These are phyloP conservation scores for Benitochromis conjunctus DNA, from an alignment of 2,113 vertebrate genomes.

Conservation along the genomic window DNA sequence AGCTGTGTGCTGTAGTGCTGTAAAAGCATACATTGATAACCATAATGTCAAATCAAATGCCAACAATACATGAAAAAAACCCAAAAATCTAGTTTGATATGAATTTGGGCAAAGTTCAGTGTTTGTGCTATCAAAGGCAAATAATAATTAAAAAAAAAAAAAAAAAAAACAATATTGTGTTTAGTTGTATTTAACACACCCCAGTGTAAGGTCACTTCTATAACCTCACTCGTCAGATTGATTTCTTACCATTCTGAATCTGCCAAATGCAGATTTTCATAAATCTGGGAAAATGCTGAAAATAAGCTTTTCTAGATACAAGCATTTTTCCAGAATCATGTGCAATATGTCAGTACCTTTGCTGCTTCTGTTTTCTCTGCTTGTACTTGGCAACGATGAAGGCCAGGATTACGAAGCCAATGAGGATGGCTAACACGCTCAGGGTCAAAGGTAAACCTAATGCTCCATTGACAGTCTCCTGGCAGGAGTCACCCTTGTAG, in stretches of 20 bases:
- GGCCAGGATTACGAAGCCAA: constrained; percentile 61
- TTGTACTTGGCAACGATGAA: constrained; percentile 63
- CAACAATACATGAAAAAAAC: no score
- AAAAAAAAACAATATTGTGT: not conserved
- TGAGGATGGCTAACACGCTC: constrained; percentile 57
- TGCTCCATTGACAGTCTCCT: constrained; percentile 64
- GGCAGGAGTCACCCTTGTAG: constrained; percentile 75
- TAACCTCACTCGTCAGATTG: not conserved
- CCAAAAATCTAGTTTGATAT: not conserved
- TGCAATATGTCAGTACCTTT: constrained; percentile 43
- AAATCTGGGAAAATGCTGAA: not conserved
- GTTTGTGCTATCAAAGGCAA: not conserved
- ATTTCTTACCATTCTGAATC: no score
- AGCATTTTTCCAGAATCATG: not conserved
- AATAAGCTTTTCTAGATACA: not conserved
- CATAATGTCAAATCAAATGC: no score
- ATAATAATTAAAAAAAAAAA: not conserved
- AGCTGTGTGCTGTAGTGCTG: not conserved
- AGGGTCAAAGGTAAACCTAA: constrained; percentile 63
- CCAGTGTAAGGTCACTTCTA: not conserved
- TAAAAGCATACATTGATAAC: not conserved
- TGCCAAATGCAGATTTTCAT: no score
- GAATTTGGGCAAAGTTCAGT: not conserved
- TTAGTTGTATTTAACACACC: not conserved
- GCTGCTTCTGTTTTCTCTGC: constrained; percentile 47